A percentile compares a stretch with the other conserved stretches of the same genome.
Conservation (phyloP, 23 tunicate species). For the Corella eumyota region DNA sequence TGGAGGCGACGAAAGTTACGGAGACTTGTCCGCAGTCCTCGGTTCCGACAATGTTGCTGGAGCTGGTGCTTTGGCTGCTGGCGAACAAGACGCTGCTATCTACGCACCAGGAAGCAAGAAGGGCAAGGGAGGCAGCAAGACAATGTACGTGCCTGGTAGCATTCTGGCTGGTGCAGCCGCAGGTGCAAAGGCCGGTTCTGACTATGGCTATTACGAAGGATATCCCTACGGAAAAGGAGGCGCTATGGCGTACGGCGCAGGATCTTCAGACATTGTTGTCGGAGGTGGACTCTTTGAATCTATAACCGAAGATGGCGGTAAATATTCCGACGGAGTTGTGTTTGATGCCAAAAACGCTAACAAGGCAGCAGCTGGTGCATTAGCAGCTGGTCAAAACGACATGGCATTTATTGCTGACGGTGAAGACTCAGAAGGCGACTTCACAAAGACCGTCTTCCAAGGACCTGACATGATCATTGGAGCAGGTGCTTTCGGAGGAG, state of each 20-base stretch:
- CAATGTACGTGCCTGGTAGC: conserved; percentile 11
- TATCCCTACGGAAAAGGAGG: not conserved
- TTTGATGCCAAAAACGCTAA: conserved; percentile 4
- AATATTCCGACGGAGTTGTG: conserved; percentile 1
- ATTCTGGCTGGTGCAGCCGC: conserved; percentile 6
- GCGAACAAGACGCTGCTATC: conserved; percentile 15
- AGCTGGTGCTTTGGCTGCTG: conserved; percentile 7
- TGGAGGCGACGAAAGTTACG: conserved; percentile 4
- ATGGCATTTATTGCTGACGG: conserved; percentile 10
- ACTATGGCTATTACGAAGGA: conserved; percentile 2
- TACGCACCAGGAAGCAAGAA: conserved; percentile 32
- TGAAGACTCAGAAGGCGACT: conserved; percentile 20
- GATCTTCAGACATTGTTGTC: conserved; percentile 15
- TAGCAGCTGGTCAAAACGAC: conserved; percentile 4
- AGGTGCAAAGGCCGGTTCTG: conserved; percentile 4
- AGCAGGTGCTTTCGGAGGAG: too few species aligned
- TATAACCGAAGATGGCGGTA: conserved; percentile 1
- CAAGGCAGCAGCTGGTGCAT: not conserved
- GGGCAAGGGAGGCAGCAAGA: conserved; percentile 18
- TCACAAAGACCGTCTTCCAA: conserved; percentile 7
- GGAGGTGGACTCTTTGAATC: conserved; percentile 13
- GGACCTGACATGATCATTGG: too few species aligned
- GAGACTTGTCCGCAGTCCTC: conserved; percentile 8
- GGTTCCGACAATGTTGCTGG: conserved; percentile 9
- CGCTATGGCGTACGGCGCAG: conserved; percentile 4